phyloP scores from a whole-genome alignment of 1,140 invertebrate species.

The Drosophila lini region DNA sequence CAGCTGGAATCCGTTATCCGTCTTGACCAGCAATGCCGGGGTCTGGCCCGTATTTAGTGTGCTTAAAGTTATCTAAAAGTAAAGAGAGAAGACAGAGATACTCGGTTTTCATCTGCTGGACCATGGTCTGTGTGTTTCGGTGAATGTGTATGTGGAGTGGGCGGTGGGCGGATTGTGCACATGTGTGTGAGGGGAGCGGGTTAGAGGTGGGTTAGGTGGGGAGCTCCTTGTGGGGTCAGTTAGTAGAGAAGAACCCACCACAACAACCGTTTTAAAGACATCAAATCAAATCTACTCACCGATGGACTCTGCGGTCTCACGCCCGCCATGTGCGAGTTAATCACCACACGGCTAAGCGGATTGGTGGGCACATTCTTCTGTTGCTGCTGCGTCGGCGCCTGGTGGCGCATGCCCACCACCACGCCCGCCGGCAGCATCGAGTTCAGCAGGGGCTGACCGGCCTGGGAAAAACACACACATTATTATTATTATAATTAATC shows the following conservation, averaged over 20 bases:
- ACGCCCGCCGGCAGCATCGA: constrained; percentile 90
- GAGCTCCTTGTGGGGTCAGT: constrained; percentile 41
- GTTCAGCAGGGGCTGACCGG: constrained; percentile 80
- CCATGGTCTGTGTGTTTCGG: constrained; percentile 21
- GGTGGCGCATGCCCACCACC: constrained; percentile 92
- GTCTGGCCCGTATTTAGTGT: constrained; percentile 92
- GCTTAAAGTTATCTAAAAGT: constrained; percentile 92
- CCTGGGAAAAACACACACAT: constrained; percentile 47
- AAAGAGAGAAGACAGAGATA: constrained; percentile 53
- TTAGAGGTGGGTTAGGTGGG: constrained; percentile 30
- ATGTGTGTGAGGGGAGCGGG: constrained; percentile 17
- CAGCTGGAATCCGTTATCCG: constrained; percentile 97
- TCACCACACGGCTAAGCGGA: constrained; percentile 90
- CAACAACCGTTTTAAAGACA: constrained; percentile 41
- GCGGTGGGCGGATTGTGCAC: constrained; percentile 6
- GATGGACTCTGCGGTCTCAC: constrained; percentile 91
- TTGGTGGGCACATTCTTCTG: constrained; percentile 90
- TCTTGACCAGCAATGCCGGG: constrained; percentile 93
- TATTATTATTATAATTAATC: constrained; percentile 14
- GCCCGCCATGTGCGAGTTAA: constrained; percentile 92
- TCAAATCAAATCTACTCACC: constrained; percentile 86
- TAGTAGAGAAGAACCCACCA: constrained; percentile 68
- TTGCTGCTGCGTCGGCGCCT: constrained; percentile 87
- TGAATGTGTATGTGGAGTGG: constrained; percentile 19
- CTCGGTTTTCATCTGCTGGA: constrained; percentile 39